These are phyloP conservation scores for Selenia dentaria DNA, from an alignment of 2,888 invertebrate species.

Conservation along the genomic window DNA sequence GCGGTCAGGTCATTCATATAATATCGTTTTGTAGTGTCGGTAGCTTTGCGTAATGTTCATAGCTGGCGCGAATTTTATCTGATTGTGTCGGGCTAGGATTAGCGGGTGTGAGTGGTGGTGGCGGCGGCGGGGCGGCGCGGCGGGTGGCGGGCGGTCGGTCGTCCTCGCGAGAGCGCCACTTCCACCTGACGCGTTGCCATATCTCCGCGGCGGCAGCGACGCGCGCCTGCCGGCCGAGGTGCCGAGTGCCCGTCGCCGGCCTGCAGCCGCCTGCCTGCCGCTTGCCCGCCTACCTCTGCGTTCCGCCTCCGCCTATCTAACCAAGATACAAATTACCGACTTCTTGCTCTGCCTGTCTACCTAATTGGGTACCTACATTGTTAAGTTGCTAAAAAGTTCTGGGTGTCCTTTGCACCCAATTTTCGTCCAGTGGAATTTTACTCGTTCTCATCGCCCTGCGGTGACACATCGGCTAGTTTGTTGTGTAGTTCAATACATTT, in stretches of 20 bases:
- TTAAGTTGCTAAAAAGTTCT: no score
- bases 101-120: conserved; percentile 63
- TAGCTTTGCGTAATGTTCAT: conserved; percentile 82
- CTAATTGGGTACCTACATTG: no score
- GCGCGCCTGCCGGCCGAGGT: conserved; percentile 75
- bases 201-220: conserved; percentile 66
- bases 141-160: conserved; percentile 64
- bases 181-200: conserved; percentile 84
- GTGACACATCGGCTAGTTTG: conserved; percentile 74
- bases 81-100: conserved; percentile 81
- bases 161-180: conserved; percentile 73
- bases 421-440: conserved; percentile 73
- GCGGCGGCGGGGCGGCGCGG: conserved; percentile 54
- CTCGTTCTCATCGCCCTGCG: conserved; percentile 55
- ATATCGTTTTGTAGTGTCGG: conserved; percentile 59
- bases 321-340: conserved; percentile 81
- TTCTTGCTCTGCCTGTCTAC: conserved; percentile 81
- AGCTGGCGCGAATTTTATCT: conserved; percentile 84
- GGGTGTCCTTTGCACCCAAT: no score
- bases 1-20: conserved; percentile 60
- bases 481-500: conserved; percentile 78
- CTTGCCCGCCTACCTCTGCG: conserved; percentile 58
- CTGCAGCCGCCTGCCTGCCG: conserved; percentile 56
- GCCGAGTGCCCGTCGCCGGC: conserved; percentile 54
- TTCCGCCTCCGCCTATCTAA: conserved; percentile 72